Base-by-base conservation (phyloP, 1,140 invertebrate genomes). In the Pristionchus pacificus region DNA sequence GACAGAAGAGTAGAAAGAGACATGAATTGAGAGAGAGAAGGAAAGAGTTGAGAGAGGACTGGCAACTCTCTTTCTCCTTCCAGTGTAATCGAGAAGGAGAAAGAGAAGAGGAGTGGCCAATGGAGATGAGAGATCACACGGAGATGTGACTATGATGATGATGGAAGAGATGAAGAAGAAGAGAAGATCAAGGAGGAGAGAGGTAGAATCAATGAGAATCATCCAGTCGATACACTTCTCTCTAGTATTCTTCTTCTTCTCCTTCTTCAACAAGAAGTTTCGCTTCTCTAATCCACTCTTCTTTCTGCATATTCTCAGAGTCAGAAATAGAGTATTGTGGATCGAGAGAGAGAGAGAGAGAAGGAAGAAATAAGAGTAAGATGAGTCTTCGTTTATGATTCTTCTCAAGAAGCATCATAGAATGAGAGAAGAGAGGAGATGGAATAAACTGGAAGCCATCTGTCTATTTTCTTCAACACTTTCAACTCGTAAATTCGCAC, bases 281-380 rank as follows among this genome's bases (percentile, higher is more conserved):
- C 1, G 1, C 10, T 10, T 30, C 57, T 27, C 2, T 2, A 57
- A 24, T 30, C 27, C 65, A 66, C 65, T 66, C 57, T 38, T 30
- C 38, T 58, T 32, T 24, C 2, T 13, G 32, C 65, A 28, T 66
- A 57, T 58, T 66, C 27, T 30, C 38, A 66, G 49, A 57, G 59
- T 58, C 65, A 66, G 57, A 38, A 66, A 30, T 31, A 38, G 65
- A 57, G 59, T 66, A 57, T 58, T 66, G 65, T 66, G 57, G 65
- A 66, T 57, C 29, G n/a, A n/a, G n/a, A n/a, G n/a, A n/a, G n/a
- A n/a, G n/a, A n/a, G n/a, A n/a, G n/a, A n/a, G n/a, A n/a, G 14
- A 57, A 57, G 49, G 25, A 57, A 55, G 6, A 61, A 6, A 61
- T 55, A 32, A 58, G 59, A 55, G 32, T 66, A 57, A 66, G 49